Evolutionary conservation across 1,140 invertebrate genomes (phyloP).

Genomic region (Caenorhabditis latens): DNA sequence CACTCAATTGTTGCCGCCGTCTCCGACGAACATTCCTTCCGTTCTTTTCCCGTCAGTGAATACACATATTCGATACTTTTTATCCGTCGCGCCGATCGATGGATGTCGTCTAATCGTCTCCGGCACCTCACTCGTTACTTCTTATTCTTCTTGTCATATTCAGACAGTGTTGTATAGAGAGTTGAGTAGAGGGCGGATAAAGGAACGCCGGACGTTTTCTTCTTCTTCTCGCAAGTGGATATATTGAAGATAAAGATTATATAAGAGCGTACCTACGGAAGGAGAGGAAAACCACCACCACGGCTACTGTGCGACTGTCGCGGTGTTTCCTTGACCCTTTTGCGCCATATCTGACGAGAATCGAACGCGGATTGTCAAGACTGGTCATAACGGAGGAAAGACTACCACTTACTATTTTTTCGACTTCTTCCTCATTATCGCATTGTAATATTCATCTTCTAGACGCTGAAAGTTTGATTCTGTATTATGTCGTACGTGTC

Average conservation of each 20-base stretch:
- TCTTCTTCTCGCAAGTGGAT: conserved; percentile 15
- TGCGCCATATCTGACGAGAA: conserved; percentile 42
- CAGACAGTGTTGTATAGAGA: conserved; percentile 44
- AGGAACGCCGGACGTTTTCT: conserved; percentile 36
- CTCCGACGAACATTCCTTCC: conserved; percentile 41
- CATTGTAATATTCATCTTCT: conserved; percentile 3
- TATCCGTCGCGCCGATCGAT: conserved; percentile 55
- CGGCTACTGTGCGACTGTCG: conserved; percentile 13
- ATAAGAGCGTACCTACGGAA: conserved; percentile 12
- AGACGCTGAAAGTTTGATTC: not conserved
- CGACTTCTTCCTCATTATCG: conserved; percentile 15
- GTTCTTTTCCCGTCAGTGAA: conserved; percentile 46
- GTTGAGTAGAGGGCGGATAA: not conserved
- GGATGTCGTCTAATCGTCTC: conserved; percentile 50
- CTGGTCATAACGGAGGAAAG: conserved; percentile 51
- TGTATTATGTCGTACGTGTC: conserved; percentile 33
- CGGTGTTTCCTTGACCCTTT: conserved; percentile 49
- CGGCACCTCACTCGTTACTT: conserved; percentile 30
- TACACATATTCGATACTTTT: conserved; percentile 54
- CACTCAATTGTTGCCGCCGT: conserved; percentile 52
- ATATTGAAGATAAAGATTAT: conserved; percentile 49
- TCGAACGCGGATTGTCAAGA: conserved; percentile 41
- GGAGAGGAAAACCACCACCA: conserved; percentile 37
- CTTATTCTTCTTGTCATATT: conserved; percentile 39
- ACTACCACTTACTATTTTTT: conserved; percentile 48